Conservation (phyloP, 2,797 vertebrate species). For the Sebastes glaucus region DNA sequence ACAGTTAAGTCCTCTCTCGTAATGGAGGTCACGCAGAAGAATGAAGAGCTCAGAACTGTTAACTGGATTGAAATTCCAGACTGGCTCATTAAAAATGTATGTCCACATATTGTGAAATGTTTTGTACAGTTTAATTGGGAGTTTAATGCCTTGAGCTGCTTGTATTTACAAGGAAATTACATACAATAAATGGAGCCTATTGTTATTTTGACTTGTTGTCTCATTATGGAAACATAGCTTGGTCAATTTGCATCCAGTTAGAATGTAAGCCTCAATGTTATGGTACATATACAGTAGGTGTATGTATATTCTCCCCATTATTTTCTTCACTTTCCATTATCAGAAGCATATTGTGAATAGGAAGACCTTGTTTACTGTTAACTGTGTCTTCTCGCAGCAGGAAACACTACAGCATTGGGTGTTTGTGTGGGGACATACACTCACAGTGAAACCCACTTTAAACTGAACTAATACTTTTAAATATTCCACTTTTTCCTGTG, state of each 20-base stretch:
- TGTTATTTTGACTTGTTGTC: background rate
- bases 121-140: constrained; percentile 12
- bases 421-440: background rate
- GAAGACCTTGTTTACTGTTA: background rate
- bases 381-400: background rate
- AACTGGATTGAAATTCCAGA: constrained; percentile 8
- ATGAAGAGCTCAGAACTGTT: constrained; percentile 5
- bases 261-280: background rate
- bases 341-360: background rate
- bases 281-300: background rate
- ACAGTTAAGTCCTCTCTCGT: background rate
- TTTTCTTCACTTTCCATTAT: background rate
- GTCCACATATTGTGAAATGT: constrained; percentile 4
- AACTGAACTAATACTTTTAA: background rate
- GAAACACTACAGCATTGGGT: background rate
- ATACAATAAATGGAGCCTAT: background rate
- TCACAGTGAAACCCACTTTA: background rate
- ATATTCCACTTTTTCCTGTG: background rate
- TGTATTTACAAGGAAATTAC: constrained; percentile 2
- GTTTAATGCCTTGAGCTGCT: constrained; percentile 1
- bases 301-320: background rate
- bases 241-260: background rate
- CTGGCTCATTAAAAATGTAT: constrained; percentile 39
- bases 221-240: background rate
- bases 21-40: constrained; percentile 31